These are phyloP conservation scores for Xiphophorus birchmanni DNA, from an alignment of 2,797 vertebrate genomes.

Conservation along the genomic window DNA sequence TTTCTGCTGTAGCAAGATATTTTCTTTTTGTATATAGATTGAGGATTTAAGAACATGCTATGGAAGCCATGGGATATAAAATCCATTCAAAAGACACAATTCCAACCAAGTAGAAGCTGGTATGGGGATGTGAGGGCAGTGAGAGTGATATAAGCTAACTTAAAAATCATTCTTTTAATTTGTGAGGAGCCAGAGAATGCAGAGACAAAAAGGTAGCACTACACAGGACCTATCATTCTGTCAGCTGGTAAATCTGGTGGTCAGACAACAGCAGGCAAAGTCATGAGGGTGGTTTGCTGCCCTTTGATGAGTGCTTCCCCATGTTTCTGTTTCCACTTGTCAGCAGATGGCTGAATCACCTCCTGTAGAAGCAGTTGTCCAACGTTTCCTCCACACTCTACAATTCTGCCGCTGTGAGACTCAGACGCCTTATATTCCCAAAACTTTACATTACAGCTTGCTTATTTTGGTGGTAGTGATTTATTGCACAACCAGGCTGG, in stretches of 20 bases:
- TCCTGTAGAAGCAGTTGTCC: conserved; percentile 56
- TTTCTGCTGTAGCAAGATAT: conserved; percentile 37
- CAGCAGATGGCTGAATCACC: conserved; percentile 66
- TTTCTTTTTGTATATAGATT: conserved; percentile 45
- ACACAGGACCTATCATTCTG: conserved; percentile 79
- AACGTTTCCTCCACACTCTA: conserved; percentile 43
- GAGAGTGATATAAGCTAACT: conserved; percentile 63
- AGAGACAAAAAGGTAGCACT: conserved; percentile 74
- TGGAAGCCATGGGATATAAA: conserved; percentile 61
- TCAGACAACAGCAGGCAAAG: conserved; percentile 62
- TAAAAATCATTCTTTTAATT: conserved; percentile 74
- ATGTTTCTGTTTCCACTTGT: conserved; percentile 42
- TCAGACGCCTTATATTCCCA: conserved; percentile 24
- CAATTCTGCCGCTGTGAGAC: conserved; percentile 37
- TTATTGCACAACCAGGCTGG: conserved; percentile 1
- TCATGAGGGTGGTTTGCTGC: conserved; percentile 45
- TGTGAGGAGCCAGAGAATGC: conserved; percentile 75
- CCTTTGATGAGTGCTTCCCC: conserved; percentile 63
- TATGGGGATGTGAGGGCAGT: not conserved
- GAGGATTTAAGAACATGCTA: conserved; percentile 44
- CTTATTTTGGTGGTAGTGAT: conserved; percentile 11
- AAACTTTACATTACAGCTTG: conserved; percentile 25
- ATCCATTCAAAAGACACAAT: conserved; percentile 49
- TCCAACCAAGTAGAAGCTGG: conserved; percentile 35
- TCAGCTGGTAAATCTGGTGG: conserved; percentile 68